A percentile compares a stretch with the other conserved stretches of the same genome.
phyloP scores from a whole-genome alignment of 2,888 invertebrate species.

The Oxytorus armatus region DNA sequence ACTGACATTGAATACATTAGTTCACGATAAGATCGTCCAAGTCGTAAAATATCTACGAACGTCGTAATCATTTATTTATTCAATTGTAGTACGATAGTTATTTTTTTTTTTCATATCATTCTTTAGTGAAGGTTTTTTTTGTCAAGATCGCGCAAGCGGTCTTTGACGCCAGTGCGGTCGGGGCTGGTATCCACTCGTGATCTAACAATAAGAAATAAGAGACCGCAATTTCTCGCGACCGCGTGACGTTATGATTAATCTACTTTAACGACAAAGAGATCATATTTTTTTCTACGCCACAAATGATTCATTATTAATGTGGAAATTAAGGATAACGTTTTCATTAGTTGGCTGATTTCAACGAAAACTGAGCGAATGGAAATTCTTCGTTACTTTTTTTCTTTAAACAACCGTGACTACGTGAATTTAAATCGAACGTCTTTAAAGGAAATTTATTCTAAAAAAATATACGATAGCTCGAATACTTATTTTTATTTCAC shows the following conservation, averaged over 20 bases:
- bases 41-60: not conserved
- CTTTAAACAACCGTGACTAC: not conserved
- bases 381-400: not conserved
- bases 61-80: not conserved
- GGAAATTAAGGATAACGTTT: too few species aligned
- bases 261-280: not conserved
- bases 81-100: too few species aligned
- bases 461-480: not conserved
- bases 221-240: not conserved
- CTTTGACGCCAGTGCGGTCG: not conserved
- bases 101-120: too few species aligned
- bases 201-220: not conserved
- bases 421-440: not conserved
- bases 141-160: not conserved
- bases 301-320: too few species aligned
- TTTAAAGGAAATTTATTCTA: not conserved
- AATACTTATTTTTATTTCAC: too few species aligned
- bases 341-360: too few species aligned
- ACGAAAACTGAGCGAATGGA: not conserved
- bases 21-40: not conserved
- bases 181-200: not conserved
- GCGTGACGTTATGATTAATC: not conserved
- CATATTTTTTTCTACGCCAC: not conserved
- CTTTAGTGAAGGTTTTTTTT: too few species aligned
- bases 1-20: not conserved